These are phyloP conservation scores for Phoxinus phoxinus DNA, from an alignment of 2,113 vertebrate species.

Conservation along the genomic window DNA sequence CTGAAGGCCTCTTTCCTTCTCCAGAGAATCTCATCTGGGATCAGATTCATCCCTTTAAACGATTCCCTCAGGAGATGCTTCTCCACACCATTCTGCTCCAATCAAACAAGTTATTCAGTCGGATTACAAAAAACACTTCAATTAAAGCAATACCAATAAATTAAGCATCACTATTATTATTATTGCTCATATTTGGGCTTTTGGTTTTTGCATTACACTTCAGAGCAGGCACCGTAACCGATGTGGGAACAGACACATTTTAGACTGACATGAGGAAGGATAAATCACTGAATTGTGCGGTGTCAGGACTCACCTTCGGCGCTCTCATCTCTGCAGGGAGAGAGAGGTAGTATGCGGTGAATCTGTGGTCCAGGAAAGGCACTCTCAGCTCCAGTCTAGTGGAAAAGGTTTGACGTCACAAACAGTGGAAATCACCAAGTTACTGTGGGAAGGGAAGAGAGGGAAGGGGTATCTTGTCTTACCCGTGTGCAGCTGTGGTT, in stretches of 20 bases:
- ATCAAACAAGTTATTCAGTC: background rate
- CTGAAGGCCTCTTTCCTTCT: conserved; percentile 95
- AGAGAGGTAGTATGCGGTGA: conserved; percentile 90
- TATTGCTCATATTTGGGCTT: background rate
- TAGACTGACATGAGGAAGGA: background rate
- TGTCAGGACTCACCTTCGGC: conserved; percentile 79
- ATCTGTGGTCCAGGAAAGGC: conserved; percentile 94
- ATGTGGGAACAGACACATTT: background rate
- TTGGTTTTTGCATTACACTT: background rate
- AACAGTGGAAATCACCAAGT: background rate
- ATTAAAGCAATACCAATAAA: too few relatives aligned
- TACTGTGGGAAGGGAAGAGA: background rate
- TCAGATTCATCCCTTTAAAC: conserved; percentile 84
- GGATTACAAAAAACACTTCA: background rate
- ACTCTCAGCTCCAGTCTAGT: conserved; percentile 91
- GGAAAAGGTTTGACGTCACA: background rate
- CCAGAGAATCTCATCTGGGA: conserved; percentile 95
- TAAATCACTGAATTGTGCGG: background rate
- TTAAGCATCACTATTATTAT: too few relatives aligned
- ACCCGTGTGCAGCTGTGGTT: conserved; percentile 92
- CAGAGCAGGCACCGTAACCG: background rate
- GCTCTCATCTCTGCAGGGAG: conserved; percentile 86
- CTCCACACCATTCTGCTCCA: conserved; percentile 86
- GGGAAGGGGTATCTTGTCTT: conserved; percentile 33
- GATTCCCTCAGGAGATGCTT: conserved; percentile 89